Base-by-base conservation (phyloP, 2,888 invertebrate species). In the Drosophila greeni region DNA sequence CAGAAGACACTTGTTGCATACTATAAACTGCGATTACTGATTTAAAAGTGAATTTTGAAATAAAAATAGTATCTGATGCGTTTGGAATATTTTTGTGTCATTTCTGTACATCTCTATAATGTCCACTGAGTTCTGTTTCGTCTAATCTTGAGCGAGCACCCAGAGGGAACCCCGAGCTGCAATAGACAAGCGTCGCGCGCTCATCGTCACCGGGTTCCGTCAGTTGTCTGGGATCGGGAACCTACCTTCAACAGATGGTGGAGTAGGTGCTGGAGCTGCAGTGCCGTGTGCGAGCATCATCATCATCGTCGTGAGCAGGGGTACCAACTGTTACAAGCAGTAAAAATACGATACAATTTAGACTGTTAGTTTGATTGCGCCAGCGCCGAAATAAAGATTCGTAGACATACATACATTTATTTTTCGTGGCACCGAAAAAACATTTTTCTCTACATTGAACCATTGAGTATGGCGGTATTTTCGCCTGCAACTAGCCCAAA, bases 311-410 rank as follows among this genome's bases (percentile, higher is more conserved):
- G 20, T 39, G 39, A 14, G 33, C 54, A 9, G 56, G 67, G 78
- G 36, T 71, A 76, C 79, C 82, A 81, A 84, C 83, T 79, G 79
- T 83, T 83, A 81, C 82, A 69, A 66, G 73, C 68, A 74, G 66
- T 82, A 71, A 75, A 79, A 84, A 82, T 76, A 74, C 82, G 82
- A 80, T 83, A 82, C 73, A 81, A 77, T 77, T 70, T 70, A 69
- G 60, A 73, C 82, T 62, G 34, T 78, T 61, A 54, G 64, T 74
- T 53, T 76, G 84, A 82, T 79, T 81, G 80, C 84, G 70, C 70
- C 82, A 82, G 75, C 64, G 66, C 54, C 58, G 67, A 75, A 74
- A 56, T 39, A 58, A 67, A 66, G 45, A 68, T 45, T 34, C 52
- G 65, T 39, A 65, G 51, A 66, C 34, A 47, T 18, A 51, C 18